phyloP scores from a whole-genome alignment of 1,140 invertebrate species.

The Chionoecetes opilio region DNA sequence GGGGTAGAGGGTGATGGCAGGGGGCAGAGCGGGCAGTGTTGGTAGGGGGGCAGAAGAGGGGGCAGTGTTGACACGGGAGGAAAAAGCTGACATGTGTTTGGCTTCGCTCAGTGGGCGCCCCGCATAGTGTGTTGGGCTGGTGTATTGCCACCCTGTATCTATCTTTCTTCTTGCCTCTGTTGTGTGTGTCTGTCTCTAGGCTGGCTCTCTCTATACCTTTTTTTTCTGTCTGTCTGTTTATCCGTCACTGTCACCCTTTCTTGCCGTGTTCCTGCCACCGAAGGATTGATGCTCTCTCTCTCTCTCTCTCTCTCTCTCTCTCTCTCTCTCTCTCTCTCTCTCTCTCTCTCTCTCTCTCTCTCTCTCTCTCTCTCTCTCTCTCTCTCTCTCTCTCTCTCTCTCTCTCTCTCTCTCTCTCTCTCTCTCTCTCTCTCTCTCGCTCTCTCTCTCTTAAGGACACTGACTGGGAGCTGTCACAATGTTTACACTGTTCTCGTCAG shows the following conservation, averaged over 20 bases:
- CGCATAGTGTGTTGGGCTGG: background rate
- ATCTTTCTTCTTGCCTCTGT: background rate
- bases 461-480: slow-evolving; percentile 59
- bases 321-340: background rate
- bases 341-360: background rate
- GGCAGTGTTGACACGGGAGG: slow-evolving; percentile 58
- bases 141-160: slow-evolving; percentile 45
- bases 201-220: background rate
- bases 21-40: background rate
- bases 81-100: slow-evolving; percentile 63
- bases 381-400: slow-evolving; percentile 19
- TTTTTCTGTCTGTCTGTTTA: too few relatives aligned
- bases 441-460: slow-evolving; percentile 36
- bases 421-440: slow-evolving; percentile 49
- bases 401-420: slow-evolving; percentile 59
- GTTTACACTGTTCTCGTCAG: slow-evolving; percentile 59
- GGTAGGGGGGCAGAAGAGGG: background rate
- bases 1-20: background rate
- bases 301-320: slow-evolving; percentile 31
- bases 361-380: background rate
- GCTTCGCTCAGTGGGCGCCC: slow-evolving; percentile 42
- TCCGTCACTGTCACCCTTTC: background rate
- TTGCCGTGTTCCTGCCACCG: background rate
- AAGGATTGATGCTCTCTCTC: background rate
- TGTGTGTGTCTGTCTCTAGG: background rate